phyloP scores from a whole-genome alignment of 2,113 vertebrate species.

The Tychaedon coryphoeus region DNA sequence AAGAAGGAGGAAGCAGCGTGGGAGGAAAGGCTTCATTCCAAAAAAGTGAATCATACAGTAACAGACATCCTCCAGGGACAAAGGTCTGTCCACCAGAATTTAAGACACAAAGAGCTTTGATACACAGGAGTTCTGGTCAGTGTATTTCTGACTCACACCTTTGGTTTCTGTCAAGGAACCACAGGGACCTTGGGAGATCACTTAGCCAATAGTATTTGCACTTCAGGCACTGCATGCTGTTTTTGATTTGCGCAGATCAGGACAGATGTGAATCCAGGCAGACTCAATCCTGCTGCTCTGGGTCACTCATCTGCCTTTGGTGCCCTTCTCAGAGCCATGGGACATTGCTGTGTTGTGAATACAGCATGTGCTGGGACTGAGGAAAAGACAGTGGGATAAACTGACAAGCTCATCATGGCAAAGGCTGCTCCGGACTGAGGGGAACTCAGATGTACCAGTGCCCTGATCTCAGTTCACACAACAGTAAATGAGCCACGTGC shows the following conservation, averaged over 20 bases:
- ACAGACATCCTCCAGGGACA: background rate
- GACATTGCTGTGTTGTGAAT: accelerated
- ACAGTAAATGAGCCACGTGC: background rate
- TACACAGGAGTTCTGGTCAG: background rate
- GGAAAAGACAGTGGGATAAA: background rate
- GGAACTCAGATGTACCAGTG: background rate
- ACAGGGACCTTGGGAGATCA: background rate
- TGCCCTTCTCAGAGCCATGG: background rate
- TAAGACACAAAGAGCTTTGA: background rate
- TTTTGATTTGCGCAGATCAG: background rate
- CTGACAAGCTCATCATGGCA: background rate
- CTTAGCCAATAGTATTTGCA: background rate
- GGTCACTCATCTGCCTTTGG: background rate
- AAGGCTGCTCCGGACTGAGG: background rate
- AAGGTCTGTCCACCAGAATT: background rate
- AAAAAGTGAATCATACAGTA: background rate
- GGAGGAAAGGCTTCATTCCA: background rate
- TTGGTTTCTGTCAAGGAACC: background rate
- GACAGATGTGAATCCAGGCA: background rate
- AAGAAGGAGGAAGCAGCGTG: background rate
- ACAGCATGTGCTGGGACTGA: background rate
- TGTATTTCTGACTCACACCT: background rate
- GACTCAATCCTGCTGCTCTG: background rate
- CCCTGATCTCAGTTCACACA: background rate
- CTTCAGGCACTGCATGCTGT: background rate